phyloP scores from a whole-genome alignment of 1,140 invertebrate species.

The Linepithema humile region DNA sequence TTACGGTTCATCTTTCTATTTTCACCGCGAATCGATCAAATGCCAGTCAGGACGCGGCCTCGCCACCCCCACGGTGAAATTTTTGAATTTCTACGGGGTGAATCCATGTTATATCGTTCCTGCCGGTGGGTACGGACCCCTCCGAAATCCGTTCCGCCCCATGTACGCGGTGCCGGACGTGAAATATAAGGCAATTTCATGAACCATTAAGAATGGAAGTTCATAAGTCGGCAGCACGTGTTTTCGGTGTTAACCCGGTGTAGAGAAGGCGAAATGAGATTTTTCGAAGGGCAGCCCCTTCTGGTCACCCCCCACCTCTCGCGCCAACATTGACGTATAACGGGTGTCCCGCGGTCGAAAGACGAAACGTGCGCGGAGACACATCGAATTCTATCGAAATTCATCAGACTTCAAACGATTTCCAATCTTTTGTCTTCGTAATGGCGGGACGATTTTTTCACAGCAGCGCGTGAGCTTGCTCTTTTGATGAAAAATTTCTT shows the following conservation, averaged over 20 bases:
- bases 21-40: constrained; percentile 43
- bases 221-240: constrained; percentile 80
- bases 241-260: constrained; percentile 79
- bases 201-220: constrained; percentile 80
- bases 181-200: constrained; percentile 81
- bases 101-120: constrained; percentile 38
- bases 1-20: constrained; percentile 15
- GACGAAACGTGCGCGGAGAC: neutral
- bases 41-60: neutral
- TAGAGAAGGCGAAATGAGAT: constrained; percentile 79
- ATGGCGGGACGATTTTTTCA: constrained; percentile 58
- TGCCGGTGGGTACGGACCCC: constrained; percentile 54
- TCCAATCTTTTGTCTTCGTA: neutral
- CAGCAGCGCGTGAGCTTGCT: constrained; percentile 32
- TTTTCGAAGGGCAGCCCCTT: constrained; percentile 68
- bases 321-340: constrained; percentile 68
- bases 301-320: neutral
- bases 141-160: constrained; percentile 69
- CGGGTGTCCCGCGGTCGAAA: constrained; percentile 58
- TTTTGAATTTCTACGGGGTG: constrained; percentile 61
- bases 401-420: constrained; percentile 22
- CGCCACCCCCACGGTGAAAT: constrained; percentile 15
- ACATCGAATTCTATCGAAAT: neutral
- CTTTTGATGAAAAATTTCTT: constrained; percentile 23
- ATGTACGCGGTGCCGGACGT: constrained; percentile 72